These are phyloP conservation scores for Pectinophora gossypiella DNA, from an alignment of 1,140 invertebrate genomes.

Conservation along the genomic window DNA sequence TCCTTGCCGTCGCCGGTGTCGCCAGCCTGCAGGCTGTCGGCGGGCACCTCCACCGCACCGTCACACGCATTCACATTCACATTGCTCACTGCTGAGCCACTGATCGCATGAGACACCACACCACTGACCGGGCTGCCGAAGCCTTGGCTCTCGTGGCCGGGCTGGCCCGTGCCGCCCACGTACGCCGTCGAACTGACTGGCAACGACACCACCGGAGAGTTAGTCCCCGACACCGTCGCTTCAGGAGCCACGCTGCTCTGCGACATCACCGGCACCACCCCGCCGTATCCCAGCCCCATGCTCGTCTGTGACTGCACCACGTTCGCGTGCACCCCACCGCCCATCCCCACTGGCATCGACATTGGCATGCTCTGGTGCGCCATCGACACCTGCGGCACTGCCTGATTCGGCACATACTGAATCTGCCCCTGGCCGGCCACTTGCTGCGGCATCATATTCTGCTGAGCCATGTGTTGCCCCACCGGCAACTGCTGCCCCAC, in stretches of 20 bases:
- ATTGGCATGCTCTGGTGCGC: slow-evolving; percentile 71
- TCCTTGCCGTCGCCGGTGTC: slow-evolving; percentile 67
- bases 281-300: slow-evolving; percentile 63
- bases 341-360: slow-evolving; percentile 63
- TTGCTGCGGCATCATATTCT: slow-evolving; percentile 64
- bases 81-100: slow-evolving; percentile 66
- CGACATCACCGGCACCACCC: slow-evolving; percentile 70
- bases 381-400: slow-evolving; percentile 59
- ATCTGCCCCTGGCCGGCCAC: slow-evolving; percentile 55
- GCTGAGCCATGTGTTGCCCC: slow-evolving; percentile 59
- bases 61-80: slow-evolving; percentile 68
- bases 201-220: slow-evolving; percentile 72
- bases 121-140: slow-evolving; percentile 74
- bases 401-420: slow-evolving; percentile 69
- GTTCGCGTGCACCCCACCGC: slow-evolving; percentile 59
- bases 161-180: slow-evolving; percentile 46
- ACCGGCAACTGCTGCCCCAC: slow-evolving; percentile 68
- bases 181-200: slow-evolving; percentile 66
- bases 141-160: slow-evolving; percentile 64
- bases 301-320: slow-evolving; percentile 71
- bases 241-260: slow-evolving; percentile 66
- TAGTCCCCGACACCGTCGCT: slow-evolving; percentile 64
- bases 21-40: slow-evolving; percentile 47
- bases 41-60: slow-evolving; percentile 57
- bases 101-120: slow-evolving; percentile 67